phyloP scores from a whole-genome alignment of 1,140 invertebrate species.

The Brachionus rubens region DNA sequence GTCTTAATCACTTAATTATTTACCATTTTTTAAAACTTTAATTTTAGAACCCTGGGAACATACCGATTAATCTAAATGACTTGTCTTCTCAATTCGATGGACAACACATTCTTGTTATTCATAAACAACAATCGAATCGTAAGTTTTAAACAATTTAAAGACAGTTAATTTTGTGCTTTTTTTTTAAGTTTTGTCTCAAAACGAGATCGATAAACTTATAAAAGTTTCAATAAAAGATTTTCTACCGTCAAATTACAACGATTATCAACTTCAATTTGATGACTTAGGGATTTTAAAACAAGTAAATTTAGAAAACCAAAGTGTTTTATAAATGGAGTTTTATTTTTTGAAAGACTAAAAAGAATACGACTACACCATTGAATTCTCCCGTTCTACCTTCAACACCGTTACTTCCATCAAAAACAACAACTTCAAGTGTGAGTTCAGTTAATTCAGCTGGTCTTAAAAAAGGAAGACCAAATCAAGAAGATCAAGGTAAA shows the following conservation, averaged over 20 bases:
- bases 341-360: too few species aligned
- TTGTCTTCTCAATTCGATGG: background rate
- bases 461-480: background rate
- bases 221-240: conserved; percentile 17
- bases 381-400: too few species aligned
- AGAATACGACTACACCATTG: too few species aligned
- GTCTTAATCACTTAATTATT: background rate
- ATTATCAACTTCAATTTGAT: conserved; percentile 26
- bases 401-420: too few species aligned
- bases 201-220: conserved; percentile 33
- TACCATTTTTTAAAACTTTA: background rate
- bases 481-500: conserved; percentile 18
- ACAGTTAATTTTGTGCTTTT: background rate
- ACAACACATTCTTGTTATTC: conserved; percentile 16
- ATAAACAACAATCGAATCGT: conserved; percentile 35
- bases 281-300: conserved; percentile 32
- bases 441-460: too few species aligned
- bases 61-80: background rate
- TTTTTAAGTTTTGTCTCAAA: conserved; percentile 30
- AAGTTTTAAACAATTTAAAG: background rate
- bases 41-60: background rate
- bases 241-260: background rate
- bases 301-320: background rate
- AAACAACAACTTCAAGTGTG: background rate
- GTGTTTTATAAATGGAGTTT: background rate